Evolutionary conservation across 2,888 invertebrate species (phyloP).

Genomic region (Chrysopilus asiliformis): DNA sequence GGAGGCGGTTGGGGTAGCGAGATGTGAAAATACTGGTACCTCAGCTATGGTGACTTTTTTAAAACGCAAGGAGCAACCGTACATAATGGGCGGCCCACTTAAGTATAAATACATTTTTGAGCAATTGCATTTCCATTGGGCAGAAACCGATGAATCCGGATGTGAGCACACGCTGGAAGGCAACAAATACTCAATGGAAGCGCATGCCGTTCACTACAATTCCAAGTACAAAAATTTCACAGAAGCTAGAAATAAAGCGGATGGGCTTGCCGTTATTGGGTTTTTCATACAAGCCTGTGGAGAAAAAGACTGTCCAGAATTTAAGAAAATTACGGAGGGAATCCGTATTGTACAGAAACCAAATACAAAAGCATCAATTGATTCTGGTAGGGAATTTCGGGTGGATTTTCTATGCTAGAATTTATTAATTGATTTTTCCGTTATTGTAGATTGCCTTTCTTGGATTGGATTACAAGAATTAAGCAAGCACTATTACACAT

Average conservation of each 20-base stretch:
- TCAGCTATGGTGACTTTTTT: constrained; percentile 49
- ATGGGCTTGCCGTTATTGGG: constrained; percentile 57
- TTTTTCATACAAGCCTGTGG: constrained; percentile 49
- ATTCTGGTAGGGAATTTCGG: constrained; percentile 25
- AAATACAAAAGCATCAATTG: constrained; percentile 31
- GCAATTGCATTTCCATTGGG: constrained; percentile 75
- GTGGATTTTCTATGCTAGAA: constrained; percentile 5
- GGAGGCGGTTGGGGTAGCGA: constrained; percentile 35
- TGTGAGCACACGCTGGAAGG: constrained; percentile 71
- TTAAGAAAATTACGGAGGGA: constrained; percentile 45
- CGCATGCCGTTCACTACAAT: constrained; percentile 68
- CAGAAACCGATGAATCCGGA: constrained; percentile 56
- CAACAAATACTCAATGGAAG: constrained; percentile 58
- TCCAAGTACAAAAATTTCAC: constrained; percentile 50
- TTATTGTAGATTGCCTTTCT: constrained; percentile 44
- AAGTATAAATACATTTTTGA: constrained; percentile 55
- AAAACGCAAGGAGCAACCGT: constrained; percentile 42
- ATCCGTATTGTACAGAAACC: constrained; percentile 33
- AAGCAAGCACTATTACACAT: constrained; percentile 56
- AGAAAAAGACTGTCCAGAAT: constrained; percentile 44
- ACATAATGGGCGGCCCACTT: constrained; percentile 50
- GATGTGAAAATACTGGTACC: constrained; percentile 33
- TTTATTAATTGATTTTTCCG: constrained; percentile 5
- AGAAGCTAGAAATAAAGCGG: constrained; percentile 51
- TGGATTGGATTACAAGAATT: constrained; percentile 56